phyloP scores from a whole-genome alignment of 2,797 vertebrate genomes.

The Rhabdophis nuchalis region DNA sequence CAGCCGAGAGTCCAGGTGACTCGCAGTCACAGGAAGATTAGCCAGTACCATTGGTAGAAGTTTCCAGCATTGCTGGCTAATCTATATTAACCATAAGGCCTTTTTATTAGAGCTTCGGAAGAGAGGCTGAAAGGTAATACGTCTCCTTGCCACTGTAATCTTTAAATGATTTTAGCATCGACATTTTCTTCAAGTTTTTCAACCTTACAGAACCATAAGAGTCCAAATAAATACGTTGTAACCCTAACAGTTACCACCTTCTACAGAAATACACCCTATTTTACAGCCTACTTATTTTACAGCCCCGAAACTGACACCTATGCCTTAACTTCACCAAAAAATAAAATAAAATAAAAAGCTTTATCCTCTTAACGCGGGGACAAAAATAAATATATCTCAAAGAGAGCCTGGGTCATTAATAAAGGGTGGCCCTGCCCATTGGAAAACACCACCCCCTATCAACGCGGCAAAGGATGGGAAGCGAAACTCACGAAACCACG shows the following conservation, averaged over 20 bases:
- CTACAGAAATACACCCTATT: neutral
- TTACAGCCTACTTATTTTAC: constrained; percentile 70
- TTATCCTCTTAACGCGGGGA: neutral
- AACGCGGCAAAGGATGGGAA: neutral
- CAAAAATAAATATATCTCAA: neutral
- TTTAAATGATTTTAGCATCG: neutral
- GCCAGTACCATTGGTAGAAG: neutral
- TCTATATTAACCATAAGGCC: constrained; percentile 5
- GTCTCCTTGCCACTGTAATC: constrained; percentile 20
- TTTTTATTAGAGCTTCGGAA: constrained; percentile 53
- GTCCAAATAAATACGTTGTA: too few species aligned
- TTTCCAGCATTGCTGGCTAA: neutral
- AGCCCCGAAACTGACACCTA: constrained; percentile 56
- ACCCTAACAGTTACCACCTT: constrained; percentile 35
- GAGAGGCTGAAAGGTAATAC: constrained; percentile 37
- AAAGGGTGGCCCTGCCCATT: neutral
- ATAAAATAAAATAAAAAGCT: too few species aligned
- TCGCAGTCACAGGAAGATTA: too few species aligned
- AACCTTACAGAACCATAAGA: neutral
- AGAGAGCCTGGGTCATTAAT: neutral
- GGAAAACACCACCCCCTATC: neutral
- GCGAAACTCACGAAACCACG: neutral
- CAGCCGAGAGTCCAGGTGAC: too few species aligned
- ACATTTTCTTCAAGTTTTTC: neutral
- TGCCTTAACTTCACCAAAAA: constrained; percentile 55